Base-by-base conservation (phyloP, 2,888 invertebrate species). In the Xanthorhoe spadicearia region DNA sequence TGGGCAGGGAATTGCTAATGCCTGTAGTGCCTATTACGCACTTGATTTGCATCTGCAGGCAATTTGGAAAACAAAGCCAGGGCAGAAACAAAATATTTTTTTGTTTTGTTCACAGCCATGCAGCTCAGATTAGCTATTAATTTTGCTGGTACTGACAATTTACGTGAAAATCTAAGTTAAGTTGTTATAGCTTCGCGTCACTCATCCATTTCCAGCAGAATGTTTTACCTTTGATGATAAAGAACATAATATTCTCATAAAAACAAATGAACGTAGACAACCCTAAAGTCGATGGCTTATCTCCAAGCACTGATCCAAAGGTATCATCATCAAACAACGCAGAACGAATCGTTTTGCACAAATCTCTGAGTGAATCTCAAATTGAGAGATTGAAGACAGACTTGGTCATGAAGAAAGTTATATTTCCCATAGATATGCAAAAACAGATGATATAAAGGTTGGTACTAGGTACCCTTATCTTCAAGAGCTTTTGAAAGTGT, bases 241-340 rank as follows among this genome's bases (percentile, higher is more conserved):
- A 35, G 35, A 6, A 38, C 2, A 2, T 9, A 38, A 38, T 9
- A 10, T 9, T 9, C 35, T 7, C 9, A 8, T 10, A 38, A 38
- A 35, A 38, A 13, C 3, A 43, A 13, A 15, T 48, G 5, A 0
- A 43, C 13, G n/a, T n/a, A 13, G 5, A 48, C 13, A 86, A 50
- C 83, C 85, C 83, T 85, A 72, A 69, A 73, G 68, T 71, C 61
- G 72, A 74, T 73, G 70, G 77, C 80, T 80, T 81, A 82, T 83
- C 80, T 78, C 73, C 72, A 74, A 79, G 79, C 77, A 79, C 38
- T 43, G 78, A 80, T 80, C 78, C 79, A 79, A 83, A 82, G 80
- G 79, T 83, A 85, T 83, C 82, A 85, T 83, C 84, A 84, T 82
- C 83, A 83, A 76, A 82, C 76, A 80, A 79, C 78, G 73, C 71